A percentile compares a stretch with the other conserved stretches of the same genome.
Evolutionary conservation across 2,113 vertebrate genomes (phyloP).

Genomic region (Dunckerocampus dactyliophorus): DNA sequence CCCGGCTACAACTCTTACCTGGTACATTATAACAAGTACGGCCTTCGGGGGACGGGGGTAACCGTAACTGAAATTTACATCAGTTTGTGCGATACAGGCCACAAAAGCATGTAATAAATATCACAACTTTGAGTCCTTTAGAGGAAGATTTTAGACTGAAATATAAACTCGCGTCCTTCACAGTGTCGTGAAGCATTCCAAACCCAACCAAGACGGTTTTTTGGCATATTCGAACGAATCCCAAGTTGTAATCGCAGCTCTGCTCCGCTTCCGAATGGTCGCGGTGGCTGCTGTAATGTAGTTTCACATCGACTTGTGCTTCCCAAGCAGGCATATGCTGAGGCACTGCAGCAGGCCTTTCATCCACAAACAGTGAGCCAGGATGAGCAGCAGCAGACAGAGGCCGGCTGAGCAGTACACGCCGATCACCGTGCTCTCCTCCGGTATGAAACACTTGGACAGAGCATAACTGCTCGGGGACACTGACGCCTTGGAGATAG

Average conservation of each 20-base stretch:
- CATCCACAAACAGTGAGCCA: conserved; percentile 72
- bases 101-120: conserved; percentile 1
- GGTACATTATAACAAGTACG: not conserved
- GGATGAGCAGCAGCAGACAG: conserved; percentile 67
- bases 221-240: conserved; percentile 5
- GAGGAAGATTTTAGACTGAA: conserved; percentile 31
- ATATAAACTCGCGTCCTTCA: conserved; percentile 30
- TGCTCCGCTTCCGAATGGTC: not conserved
- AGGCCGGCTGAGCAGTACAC: conserved; percentile 75
- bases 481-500: conserved; percentile 76
- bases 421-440: conserved; percentile 80
- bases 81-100: not conserved
- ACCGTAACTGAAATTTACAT: not conserved
- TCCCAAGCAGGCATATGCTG: conserved; percentile 78
- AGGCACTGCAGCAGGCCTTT: conserved; percentile 73
- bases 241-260: not conserved
- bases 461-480: conserved; percentile 74
- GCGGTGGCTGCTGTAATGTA: conserved; percentile 37
- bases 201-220: conserved; percentile 14
- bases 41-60: not conserved
- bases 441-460: conserved; percentile 85
- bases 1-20: not conserved
- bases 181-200: conserved; percentile 17
- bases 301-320: conserved; percentile 77
- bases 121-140: conserved; percentile 16